Base-by-base conservation (phyloP, 2,797 vertebrate species). In the Spatula versicolor region DNA sequence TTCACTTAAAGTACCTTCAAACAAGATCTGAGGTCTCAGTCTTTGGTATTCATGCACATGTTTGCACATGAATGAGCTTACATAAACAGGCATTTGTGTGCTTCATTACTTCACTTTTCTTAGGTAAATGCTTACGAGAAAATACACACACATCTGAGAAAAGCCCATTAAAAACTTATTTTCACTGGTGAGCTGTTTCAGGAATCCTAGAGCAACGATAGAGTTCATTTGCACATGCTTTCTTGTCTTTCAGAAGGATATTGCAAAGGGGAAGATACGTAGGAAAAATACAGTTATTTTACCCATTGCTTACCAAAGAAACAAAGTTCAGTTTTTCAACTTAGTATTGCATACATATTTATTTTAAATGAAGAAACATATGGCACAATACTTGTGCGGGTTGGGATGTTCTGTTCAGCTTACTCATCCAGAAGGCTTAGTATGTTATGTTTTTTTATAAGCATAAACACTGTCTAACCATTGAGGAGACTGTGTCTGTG, bases 21-120 rank as follows among this genome's bases (percentile, higher is more conserved):
- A 46, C 25, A 60, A 85, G 52, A 84, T 71, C 46, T 55, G 45
- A 22, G 19, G 31, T 66, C 74, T 55, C 48, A 90, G 33, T 39
- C 62, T 73, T 45, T 75, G 83, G 78, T 90, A 92, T 94, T 84
- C 73, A 55, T 62, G 72, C 28, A 23, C 64, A 13, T 39, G 83
- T 95, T 95, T 93, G 90, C 93, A 92, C 93, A 85, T 83, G 93
- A 95, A 96, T 80, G 35, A 64, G 18, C 72, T 86, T 93, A 73
- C 81, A 75, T 78, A 89, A 91, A 90, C 54, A 50, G 18, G 80
- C 39, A 39, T 73, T 93, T 94, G 54, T 83, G 66, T 78, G 71
- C 83, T 60, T 80, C 37, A 23, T 92, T 95, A 71, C 93, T 94
- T 87, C 78, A 85, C 88, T 94, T 94, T 92, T 93, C 90, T 90